These are phyloP conservation scores for Callipepla squamata DNA, from an alignment of 2,113 vertebrate genomes.

Conservation along the genomic window DNA sequence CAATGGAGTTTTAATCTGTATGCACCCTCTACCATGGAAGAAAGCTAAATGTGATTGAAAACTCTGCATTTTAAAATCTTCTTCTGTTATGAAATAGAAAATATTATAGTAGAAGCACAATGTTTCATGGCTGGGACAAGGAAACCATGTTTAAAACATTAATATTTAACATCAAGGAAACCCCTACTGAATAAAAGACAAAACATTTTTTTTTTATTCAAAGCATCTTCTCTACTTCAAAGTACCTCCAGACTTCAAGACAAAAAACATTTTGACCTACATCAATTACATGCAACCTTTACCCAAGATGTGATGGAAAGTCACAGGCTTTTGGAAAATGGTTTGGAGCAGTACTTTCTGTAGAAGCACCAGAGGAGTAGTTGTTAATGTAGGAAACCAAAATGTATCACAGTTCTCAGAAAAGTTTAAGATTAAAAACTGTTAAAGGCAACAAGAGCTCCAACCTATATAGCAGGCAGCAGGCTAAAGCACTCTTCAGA, in stretches of 20 bases:
- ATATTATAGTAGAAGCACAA: background rate
- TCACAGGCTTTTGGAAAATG: background rate
- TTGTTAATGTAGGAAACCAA: background rate
- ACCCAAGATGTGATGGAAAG: background rate
- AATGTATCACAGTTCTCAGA: background rate
- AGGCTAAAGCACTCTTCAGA: background rate
- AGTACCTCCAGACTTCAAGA: background rate
- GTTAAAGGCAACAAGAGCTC: background rate
- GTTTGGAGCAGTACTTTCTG: background rate
- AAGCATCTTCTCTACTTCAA: background rate
- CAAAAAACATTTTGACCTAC: background rate
- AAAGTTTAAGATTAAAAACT: background rate
- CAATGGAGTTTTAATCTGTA: background rate
- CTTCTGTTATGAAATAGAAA: background rate
- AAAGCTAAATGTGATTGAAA: background rate
- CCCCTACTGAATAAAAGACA: background rate
- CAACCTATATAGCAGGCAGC: background rate
- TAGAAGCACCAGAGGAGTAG: background rate
- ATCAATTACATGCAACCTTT: background rate
- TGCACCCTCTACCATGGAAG: background rate
- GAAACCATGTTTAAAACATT: background rate
- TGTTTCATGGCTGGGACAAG: background rate
- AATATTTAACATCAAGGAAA: background rate
- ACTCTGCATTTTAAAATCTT: background rate
- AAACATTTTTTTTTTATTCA: background rate